Base-by-base conservation (phyloP, 2,797 vertebrate genomes). In the Calcarius lapponicus region DNA sequence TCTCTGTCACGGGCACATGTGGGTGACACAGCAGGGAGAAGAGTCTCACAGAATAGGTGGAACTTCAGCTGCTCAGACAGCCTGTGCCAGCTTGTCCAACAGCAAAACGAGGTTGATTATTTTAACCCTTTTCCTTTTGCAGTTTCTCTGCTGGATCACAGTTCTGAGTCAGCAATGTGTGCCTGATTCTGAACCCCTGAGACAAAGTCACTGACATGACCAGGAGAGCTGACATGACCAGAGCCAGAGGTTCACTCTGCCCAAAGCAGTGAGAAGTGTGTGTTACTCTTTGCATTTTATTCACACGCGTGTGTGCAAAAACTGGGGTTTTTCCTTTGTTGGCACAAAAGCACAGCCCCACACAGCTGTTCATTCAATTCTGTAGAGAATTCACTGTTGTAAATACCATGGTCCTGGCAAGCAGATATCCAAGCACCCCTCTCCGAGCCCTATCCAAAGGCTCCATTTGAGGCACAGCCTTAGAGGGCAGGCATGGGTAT, bases 91-190 rank as follows among this genome's bases (percentile, higher is more conserved):
- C 13, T 40, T 40, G 38, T 40, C 38, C 50, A 38, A 24, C 3
- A 4, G 7, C 1, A 3, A 65, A 78, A 78, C 0, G 0, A 31
- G 3, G 8, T 0, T 67, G 74, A n/a, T 64, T 50, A 58, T 80
- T 40, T 48, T n/a, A 61, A 34, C 38, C 32, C n/a, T 83, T 67
- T 69, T 56, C 48, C 40, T 86, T 57, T 57, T 31, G 57, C 31
- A 40, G 0, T 32, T 34, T 65, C 48, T 13, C 17, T 7, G 2
- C 29, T 36, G 43, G 60, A 36, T 36, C 7, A 0, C 71, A 17
- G 53, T 17, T 69, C 19, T 0, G 1, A 78, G n/a, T 21, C 58
- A 51, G 74, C 45, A 11, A 2, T 0, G 1, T 13, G 6, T 5
- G 38, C 32, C 48, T 28, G 13, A 10, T 57, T 57, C 26, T 2